Evolutionary conservation across 2,797 vertebrate species (phyloP), one percentile per base, ranked within the genome.

Genomic region (Mus caroli): DNA sequence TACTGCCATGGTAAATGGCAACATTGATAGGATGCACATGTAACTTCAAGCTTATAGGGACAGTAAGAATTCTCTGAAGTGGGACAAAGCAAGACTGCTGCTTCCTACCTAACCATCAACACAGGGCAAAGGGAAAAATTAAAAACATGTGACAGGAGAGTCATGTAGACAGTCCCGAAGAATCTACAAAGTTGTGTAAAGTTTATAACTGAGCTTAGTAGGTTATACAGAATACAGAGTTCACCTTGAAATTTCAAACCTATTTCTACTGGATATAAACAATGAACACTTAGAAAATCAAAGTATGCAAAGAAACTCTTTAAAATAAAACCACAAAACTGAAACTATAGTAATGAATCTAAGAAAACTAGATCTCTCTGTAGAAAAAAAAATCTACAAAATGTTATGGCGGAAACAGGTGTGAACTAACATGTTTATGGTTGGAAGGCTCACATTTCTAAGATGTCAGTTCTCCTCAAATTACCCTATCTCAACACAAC

Each of bases 211-310:
- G 24, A 43, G 4, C 52, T 86, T 46, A 58, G 26, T n/a, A 94
- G 1, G 34, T 71, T 91, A 34, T 43, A 71, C 37, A 71, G 5
- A 43, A 87, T 28, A 87, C 15, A 88, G 60, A 9, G 34, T 69
- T 69, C 71, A 89, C 54, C 37, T 54, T 54, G 58, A 77, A 94
- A 37, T 58, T 37, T 62, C 15, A 69, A 64, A 34, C 20, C 0
- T 85, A 2, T 80, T 88, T 60, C 88, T 80, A 92, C 40, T 83
- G 75, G 54, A 40, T 60, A 87, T 31, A 20, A 80, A 26, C 50
- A 94, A 76, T n/a, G 8, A 93, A 88, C 13, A 76, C 84, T 19
- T 71, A 2, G 17, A 93, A 94, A 92, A 88, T 54, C 28, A 91
- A 94, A 58, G 73, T 93, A 73, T 31, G 82, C 89, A 67, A 67